phyloP scores from a whole-genome alignment of 35 echinoderm and acorn worm genomes.

The Apostichopus californicus region DNA sequence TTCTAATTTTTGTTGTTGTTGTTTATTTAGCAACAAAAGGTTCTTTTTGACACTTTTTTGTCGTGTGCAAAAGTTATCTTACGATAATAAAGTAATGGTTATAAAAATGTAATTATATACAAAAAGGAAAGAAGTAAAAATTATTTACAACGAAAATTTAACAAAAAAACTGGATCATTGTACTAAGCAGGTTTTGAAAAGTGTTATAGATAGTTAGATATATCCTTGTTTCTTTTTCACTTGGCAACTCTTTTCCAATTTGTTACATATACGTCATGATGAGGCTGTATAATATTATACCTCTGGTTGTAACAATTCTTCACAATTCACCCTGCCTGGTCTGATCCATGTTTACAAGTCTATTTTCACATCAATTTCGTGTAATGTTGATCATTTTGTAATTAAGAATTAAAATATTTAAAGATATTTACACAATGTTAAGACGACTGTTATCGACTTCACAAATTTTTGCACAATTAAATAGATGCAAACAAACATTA shows the following conservation, averaged over 20 bases:
- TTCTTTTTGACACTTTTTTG: conserved; percentile 16
- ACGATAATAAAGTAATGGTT: background rate
- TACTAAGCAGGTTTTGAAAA: background rate
- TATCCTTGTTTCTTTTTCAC: too few species aligned
- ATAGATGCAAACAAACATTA: too few species aligned
- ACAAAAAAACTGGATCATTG: background rate
- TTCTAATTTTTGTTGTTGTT: conserved; percentile 44
- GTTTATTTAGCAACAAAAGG: conserved; percentile 33
- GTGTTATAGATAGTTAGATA: background rate
- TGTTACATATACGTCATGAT: too few species aligned
- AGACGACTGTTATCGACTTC: too few species aligned
- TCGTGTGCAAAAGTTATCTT: conserved; percentile 5
- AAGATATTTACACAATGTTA: background rate
- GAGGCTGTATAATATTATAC: too few species aligned
- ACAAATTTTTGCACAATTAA: too few species aligned
- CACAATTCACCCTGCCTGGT: too few species aligned
- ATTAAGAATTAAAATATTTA: background rate
- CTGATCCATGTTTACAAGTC: too few species aligned
- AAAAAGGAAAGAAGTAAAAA: background rate
- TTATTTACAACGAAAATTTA: background rate
- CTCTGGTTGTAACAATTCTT: too few species aligned
- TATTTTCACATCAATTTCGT: too few species aligned
- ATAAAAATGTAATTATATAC: background rate
- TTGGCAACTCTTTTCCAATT: too few species aligned
- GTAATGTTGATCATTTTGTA: too few species aligned